Conservation (phyloP, 2,113 vertebrate genomes). For the Semnopithecus entellus region DNA sequence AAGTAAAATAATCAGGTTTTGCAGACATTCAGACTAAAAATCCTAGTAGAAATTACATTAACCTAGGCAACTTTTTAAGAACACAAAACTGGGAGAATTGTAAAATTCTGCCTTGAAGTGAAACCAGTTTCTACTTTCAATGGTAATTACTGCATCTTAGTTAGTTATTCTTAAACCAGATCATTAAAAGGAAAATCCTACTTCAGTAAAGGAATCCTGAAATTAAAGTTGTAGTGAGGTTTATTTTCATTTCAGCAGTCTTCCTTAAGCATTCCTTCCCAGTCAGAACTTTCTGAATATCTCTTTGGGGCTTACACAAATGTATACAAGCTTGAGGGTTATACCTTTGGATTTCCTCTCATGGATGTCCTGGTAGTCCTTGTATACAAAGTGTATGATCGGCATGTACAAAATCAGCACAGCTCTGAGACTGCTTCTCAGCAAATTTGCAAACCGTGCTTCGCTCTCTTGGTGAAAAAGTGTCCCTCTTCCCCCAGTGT, state of each 20-base stretch:
- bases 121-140: not conserved
- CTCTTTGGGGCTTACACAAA: not conserved
- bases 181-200: conserved; percentile 21
- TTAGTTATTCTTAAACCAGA: not conserved
- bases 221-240: not conserved
- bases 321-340: not conserved
- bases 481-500: not conserved
- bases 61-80: not conserved
- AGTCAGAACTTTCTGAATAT: not conserved
- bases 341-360: not conserved
- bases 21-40: not conserved
- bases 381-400: too few relatives aligned
- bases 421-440: not conserved
- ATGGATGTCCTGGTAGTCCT: not conserved
- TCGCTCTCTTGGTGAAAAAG: not conserved
- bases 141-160: not conserved
- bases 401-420: not conserved
- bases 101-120: not conserved
- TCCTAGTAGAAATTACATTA: not conserved
- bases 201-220: not conserved
- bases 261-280: not conserved
- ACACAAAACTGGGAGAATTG: not conserved
- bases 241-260: not conserved
- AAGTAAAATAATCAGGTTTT: not conserved
- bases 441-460: not conserved